phyloP scores from a whole-genome alignment of 1,140 invertebrate genomes.

The Nasonia vitripennis region DNA sequence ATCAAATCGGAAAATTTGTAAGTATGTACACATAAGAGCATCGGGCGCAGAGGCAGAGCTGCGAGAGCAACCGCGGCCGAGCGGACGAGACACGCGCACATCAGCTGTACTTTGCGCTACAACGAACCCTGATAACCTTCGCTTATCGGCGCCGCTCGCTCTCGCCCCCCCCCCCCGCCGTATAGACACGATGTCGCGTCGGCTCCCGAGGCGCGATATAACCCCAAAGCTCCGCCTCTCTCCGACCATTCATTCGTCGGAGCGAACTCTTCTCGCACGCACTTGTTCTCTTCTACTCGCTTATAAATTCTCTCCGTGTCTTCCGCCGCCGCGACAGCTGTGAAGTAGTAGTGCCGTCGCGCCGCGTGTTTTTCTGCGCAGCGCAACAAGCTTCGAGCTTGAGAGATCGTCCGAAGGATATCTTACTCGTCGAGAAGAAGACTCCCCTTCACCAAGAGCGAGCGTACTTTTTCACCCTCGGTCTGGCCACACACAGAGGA shows the following conservation, averaged over 20 bases:
- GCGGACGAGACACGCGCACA: conserved; percentile 58
- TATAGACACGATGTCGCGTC: neutral
- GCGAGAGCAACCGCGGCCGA: too few species aligned
- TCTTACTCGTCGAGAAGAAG: neutral
- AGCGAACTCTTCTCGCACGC: neutral
- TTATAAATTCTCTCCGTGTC: neutral
- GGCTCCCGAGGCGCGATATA: conserved; percentile 44
- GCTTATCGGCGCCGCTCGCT: conserved; percentile 49
- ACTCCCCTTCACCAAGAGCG: neutral
- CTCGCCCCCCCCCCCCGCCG: conserved; percentile 38
- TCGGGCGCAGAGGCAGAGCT: too few species aligned
- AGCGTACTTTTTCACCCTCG: conserved; percentile 63
- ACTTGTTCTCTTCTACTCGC: too few species aligned
- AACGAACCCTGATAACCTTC: conserved; percentile 69
- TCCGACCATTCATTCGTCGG: conserved; percentile 29
- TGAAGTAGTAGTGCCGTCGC: neutral
- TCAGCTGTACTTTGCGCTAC: conserved; percentile 69
- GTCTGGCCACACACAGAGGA: conserved; percentile 82
- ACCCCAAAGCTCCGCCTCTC: conserved; percentile 46
- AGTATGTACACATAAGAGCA: too few species aligned
- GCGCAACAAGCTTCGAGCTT: neutral
- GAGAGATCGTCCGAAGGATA: too few species aligned
- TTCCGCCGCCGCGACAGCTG: neutral
- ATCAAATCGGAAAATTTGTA: too few species aligned
- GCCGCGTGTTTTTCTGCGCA: neutral